Conservation (phyloP, 2,888 invertebrate genomes). For the Cheilosia impressa region DNA sequence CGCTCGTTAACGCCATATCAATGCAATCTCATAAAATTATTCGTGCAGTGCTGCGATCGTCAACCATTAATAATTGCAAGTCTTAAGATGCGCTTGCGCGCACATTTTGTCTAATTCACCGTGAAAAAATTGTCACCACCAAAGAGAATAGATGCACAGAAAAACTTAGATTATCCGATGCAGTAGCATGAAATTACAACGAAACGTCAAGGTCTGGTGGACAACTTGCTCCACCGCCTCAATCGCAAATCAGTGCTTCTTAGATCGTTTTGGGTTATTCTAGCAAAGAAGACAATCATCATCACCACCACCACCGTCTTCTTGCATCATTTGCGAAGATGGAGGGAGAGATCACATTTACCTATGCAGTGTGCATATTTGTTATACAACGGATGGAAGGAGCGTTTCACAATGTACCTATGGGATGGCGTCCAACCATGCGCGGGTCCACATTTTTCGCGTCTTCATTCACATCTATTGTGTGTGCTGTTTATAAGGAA, state of each 20-base stretch:
- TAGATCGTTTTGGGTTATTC: constrained; percentile 50
- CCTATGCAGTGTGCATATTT: background rate
- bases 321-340: constrained; percentile 51
- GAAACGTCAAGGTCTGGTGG: constrained; percentile 39
- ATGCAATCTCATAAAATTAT: constrained; percentile 8
- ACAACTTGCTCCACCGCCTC: background rate
- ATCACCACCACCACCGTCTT: constrained; percentile 4
- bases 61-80: constrained; percentile 36
- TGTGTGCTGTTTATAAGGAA: background rate
- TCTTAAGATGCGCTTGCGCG: constrained; percentile 24
- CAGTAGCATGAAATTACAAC: constrained; percentile 64
- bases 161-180: constrained; percentile 45
- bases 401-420: constrained; percentile 50
- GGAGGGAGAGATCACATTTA: constrained; percentile 13
- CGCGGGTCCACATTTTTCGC: constrained; percentile 28
- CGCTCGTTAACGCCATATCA: constrained; percentile 38
- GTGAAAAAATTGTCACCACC: constrained; percentile 60
- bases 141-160: background rate
- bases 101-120: constrained; percentile 53
- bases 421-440: constrained; percentile 60
- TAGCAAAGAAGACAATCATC: constrained; percentile 30
- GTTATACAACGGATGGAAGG: constrained; percentile 34
- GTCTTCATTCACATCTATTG: constrained; percentile 19
- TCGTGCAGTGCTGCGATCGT: constrained; percentile 30
- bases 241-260: constrained; percentile 39